phyloP scores from a whole-genome alignment of 2,888 invertebrate genomes.

The Bellardia bayeri region DNA sequence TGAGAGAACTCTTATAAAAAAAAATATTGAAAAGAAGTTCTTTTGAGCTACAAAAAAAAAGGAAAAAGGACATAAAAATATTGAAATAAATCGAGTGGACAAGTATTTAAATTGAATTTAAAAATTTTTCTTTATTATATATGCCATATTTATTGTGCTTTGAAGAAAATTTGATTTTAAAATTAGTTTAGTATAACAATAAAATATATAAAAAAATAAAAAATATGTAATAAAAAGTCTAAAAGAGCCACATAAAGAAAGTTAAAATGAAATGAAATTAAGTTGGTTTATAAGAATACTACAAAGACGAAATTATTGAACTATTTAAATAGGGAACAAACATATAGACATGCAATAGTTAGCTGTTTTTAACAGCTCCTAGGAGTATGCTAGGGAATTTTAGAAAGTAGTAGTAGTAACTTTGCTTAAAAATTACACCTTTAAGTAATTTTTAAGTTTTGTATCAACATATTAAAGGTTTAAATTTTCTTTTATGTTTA shows the following conservation, averaged over 20 bases:
- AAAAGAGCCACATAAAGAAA: neutral
- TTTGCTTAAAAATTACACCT: too few relatives aligned
- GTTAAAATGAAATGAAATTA: neutral
- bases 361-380: too few relatives aligned
- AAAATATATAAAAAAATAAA: neutral
- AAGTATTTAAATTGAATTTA: constrained; percentile 76
- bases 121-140: constrained; percentile 2
- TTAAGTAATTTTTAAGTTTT: too few relatives aligned
- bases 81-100: constrained; percentile 76
- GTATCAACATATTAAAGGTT: too few relatives aligned
- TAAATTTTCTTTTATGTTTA: neutral
- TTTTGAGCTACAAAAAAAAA: constrained; percentile 42
- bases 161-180: constrained; percentile 36
- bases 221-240: neutral
- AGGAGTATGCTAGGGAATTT: too few relatives aligned
- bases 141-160: constrained; percentile 16
- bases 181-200: constrained; percentile 50
- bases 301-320: too few relatives aligned
- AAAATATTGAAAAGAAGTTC: constrained; percentile 40
- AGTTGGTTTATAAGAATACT: too few relatives aligned
- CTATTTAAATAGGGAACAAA: too few relatives aligned
- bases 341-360: too few relatives aligned
- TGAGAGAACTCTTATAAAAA: constrained; percentile 38
- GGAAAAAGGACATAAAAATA: constrained; percentile 61
- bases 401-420: too few relatives aligned